Conservation (phyloP, 1,140 invertebrate genomes). For the Orussus abietinus region DNA sequence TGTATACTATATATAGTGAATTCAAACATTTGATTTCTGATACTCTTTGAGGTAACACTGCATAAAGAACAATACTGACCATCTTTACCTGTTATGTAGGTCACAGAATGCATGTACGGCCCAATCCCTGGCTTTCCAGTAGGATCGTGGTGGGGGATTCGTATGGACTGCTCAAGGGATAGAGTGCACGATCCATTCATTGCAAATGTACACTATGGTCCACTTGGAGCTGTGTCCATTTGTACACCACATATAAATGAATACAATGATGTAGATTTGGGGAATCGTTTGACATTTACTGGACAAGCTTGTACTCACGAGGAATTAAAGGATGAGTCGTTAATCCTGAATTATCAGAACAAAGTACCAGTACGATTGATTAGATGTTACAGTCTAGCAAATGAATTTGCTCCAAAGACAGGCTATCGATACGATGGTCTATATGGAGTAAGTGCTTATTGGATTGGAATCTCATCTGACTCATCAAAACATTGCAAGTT, state of each 20-base stretch:
- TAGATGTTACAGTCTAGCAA: slow-evolving; percentile 39
- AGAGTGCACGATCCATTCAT: slow-evolving; percentile 40
- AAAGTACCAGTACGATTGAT: slow-evolving; percentile 41
- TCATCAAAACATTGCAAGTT: slow-evolving; percentile 39
- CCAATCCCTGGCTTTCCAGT: slow-evolving; percentile 31
- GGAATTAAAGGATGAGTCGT: slow-evolving; percentile 22
- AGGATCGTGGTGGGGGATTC: slow-evolving; percentile 49
- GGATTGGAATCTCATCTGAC: slow-evolving; percentile 34
- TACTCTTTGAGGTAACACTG: slow-evolving; percentile 6
- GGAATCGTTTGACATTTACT: slow-evolving; percentile 41
- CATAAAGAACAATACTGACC: not conserved
- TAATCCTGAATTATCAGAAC: slow-evolving; percentile 38
- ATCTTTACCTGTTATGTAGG: slow-evolving; percentile 22
- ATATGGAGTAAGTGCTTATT: slow-evolving; percentile 36
- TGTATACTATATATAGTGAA: not conserved
- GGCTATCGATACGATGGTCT: slow-evolving; percentile 48
- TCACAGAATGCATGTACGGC: slow-evolving; percentile 34
- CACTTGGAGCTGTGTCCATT: slow-evolving; percentile 41
- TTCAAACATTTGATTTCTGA: not conserved
- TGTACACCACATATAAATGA: slow-evolving; percentile 34
- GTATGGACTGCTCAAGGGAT: slow-evolving; percentile 45
- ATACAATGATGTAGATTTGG: slow-evolving; percentile 39
- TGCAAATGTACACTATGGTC: slow-evolving; percentile 37
- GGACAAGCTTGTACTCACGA: slow-evolving; percentile 27
- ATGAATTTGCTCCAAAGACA: slow-evolving; percentile 43